phyloP scores from a whole-genome alignment of 1,140 invertebrate species.

The Acyrthosiphon pisum region DNA sequence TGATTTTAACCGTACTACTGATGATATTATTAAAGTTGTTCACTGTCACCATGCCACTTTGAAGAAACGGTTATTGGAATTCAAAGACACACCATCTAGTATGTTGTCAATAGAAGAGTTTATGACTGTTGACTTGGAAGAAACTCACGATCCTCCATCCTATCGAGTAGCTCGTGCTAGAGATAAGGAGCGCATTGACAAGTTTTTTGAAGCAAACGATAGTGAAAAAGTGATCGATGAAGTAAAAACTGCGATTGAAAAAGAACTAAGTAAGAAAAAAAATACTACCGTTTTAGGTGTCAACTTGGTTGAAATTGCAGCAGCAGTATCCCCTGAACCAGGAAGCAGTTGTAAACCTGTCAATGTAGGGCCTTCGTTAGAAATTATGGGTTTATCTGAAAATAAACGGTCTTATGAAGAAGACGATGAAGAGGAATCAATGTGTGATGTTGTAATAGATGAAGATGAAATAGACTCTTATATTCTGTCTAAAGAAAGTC shows the following conservation, averaged over 20 bases:
- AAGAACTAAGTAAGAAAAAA: constrained; percentile 50
- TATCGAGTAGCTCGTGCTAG: constrained; percentile 89
- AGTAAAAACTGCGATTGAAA: constrained; percentile 46
- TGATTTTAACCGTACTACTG: constrained; percentile 85
- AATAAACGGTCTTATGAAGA: constrained; percentile 61
- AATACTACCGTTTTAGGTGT: constrained; percentile 36
- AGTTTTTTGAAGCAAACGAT: constrained; percentile 44
- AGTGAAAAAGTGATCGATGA: constrained; percentile 49
- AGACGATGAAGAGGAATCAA: constrained; percentile 67
- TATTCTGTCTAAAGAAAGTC: constrained; percentile 82
- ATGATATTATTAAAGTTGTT: constrained; percentile 93
- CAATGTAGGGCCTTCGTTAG: constrained; percentile 17
- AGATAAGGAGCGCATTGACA: constrained; percentile 74
- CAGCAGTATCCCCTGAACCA: neutral
- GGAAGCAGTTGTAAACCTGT: neutral
- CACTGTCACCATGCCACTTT: constrained; percentile 95
- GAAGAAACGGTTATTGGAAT: constrained; percentile 90
- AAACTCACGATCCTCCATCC: constrained; percentile 95
- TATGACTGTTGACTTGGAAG: constrained; percentile 94
- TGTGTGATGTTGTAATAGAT: constrained; percentile 83
- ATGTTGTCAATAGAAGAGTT: constrained; percentile 94
- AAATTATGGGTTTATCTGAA: constrained; percentile 57
- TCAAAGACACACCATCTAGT: constrained; percentile 90
- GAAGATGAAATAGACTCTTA: constrained; percentile 88
- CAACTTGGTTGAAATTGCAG: neutral